Conservation (phyloP, 2,113 vertebrate species). For the Romanogobio albipinnatus region DNA sequence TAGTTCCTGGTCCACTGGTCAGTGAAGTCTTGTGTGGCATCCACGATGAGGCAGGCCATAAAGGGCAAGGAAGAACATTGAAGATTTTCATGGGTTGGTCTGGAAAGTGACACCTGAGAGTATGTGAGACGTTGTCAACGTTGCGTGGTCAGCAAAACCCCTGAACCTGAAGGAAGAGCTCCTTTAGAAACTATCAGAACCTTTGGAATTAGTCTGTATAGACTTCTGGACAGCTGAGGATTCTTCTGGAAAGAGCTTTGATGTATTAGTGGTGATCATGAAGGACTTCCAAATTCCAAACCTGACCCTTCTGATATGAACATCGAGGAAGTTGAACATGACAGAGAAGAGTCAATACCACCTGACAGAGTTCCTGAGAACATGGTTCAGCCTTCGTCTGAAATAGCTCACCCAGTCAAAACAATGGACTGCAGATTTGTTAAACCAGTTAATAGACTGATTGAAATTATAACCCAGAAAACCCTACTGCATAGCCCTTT, state of each 20-base stretch:
- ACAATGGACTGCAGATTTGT: background rate
- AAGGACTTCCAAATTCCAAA: background rate
- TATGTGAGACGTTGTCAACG: background rate
- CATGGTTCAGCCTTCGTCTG: background rate
- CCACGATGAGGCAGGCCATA: slow-evolving; percentile 33
- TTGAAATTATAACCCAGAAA: background rate
- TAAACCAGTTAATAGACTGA: background rate
- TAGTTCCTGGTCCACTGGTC: background rate
- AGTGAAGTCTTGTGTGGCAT: slow-evolving; percentile 15
- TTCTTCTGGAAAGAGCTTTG: background rate
- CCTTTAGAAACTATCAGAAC: background rate
- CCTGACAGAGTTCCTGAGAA: background rate
- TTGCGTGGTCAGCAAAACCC: background rate
- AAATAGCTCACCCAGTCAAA: background rate
- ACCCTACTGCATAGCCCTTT: background rate
- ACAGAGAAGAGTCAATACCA: background rate
- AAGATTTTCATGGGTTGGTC: background rate
- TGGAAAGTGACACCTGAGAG: background rate
- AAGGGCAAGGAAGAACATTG: slow-evolving; percentile 40
- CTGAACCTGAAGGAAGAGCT: background rate
- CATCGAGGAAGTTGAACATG: background rate
- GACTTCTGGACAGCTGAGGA: background rate
- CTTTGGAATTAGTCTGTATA: background rate
- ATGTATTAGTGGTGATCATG: background rate
- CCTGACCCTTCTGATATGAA: background rate